Evolutionary conservation across 1,140 invertebrate genomes (phyloP).

Genomic region (Papilio aristodemus): DNA sequence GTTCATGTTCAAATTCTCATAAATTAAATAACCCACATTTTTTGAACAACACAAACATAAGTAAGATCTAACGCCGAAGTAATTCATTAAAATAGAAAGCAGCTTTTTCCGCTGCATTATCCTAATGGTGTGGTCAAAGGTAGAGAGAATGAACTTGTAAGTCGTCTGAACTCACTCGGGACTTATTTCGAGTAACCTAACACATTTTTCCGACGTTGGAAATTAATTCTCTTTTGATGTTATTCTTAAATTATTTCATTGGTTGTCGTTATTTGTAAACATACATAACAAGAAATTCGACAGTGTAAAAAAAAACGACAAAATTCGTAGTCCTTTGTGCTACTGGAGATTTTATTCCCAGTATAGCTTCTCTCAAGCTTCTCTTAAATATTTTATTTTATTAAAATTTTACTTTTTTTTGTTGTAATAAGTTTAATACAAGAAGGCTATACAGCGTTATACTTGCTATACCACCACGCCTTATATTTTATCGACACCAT

Average conservation of each 20-base stretch:
- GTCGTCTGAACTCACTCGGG: conserved; percentile 12
- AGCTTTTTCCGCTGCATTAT: conserved; percentile 10
- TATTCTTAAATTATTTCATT: neutral
- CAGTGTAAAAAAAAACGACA: too few relatives aligned
- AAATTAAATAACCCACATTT: too few relatives aligned
- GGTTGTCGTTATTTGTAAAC: neutral
- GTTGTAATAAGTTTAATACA: too few relatives aligned
- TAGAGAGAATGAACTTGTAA: conserved; percentile 16
- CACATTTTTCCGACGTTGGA: conserved; percentile 8
- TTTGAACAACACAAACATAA: neutral
- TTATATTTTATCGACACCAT: too few relatives aligned
- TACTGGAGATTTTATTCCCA: too few relatives aligned
- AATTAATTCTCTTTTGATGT: neutral
- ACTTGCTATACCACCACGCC: too few relatives aligned
- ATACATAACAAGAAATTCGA: neutral
- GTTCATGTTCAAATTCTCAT: too few relatives aligned
- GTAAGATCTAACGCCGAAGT: conserved; percentile 2
- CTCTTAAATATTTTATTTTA: too few relatives aligned
- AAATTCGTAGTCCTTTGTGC: too few relatives aligned
- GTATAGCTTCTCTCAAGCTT: too few relatives aligned
- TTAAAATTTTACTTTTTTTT: too few relatives aligned
- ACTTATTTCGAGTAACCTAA: conserved; percentile 12
- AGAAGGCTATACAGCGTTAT: too few relatives aligned
- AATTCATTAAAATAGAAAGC: conserved; percentile 12
- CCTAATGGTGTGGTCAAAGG: conserved; percentile 15